Evolutionary conservation across 2,113 vertebrate species (phyloP).

Genomic region (Dicrurus megarhynchus): DNA sequence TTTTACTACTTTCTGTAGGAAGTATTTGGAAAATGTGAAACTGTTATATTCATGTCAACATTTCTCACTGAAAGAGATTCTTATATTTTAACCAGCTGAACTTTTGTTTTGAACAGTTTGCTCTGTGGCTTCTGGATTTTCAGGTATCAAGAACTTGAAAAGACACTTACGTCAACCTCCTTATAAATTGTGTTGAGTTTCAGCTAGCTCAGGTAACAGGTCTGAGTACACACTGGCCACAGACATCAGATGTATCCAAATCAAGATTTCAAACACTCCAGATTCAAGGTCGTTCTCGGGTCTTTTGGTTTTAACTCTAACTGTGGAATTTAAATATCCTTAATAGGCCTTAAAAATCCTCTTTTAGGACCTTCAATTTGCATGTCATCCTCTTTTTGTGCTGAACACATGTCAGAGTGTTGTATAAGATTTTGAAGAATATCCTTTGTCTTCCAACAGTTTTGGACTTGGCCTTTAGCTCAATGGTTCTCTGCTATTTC

Average conservation of each 20-base stretch:
- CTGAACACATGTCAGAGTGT: neutral
- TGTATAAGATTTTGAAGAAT: neutral
- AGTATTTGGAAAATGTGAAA: neutral
- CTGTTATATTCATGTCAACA: neutral
- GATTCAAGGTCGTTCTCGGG: neutral
- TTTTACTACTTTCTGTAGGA: neutral
- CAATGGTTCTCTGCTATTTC: neutral
- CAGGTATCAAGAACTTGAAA: neutral
- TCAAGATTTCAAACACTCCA: neutral
- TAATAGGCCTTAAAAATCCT: neutral
- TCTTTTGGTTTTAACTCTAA: neutral
- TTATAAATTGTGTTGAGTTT: neutral
- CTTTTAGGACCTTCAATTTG: neutral
- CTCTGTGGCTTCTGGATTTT: neutral
- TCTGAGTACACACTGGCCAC: neutral
- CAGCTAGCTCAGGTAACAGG: neutral
- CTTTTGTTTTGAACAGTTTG: neutral
- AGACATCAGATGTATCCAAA: neutral
- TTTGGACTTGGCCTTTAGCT: neutral
- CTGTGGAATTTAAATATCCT: neutral
- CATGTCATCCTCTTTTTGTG: neutral
- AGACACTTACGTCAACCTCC: neutral
- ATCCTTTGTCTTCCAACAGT: neutral
- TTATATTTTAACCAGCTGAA: neutral
- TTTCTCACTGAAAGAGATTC: neutral